phyloP scores from a whole-genome alignment of 2,113 vertebrate species.

The Microcebus griseorufus region DNA sequence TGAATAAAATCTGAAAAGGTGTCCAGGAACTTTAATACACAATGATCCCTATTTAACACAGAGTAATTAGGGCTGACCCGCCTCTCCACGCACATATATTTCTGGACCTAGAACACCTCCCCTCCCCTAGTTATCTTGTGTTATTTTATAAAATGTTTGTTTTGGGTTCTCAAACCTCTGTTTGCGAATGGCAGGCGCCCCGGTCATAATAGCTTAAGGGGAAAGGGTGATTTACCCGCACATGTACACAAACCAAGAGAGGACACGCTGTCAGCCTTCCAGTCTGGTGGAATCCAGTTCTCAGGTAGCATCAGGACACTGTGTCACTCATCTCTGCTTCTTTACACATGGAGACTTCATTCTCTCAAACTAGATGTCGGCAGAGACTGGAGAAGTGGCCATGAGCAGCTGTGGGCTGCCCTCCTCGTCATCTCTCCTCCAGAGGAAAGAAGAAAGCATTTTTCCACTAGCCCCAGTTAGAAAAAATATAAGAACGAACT shows the following conservation, averaged over 20 bases:
- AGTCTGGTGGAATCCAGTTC: background rate
- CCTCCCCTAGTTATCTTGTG: background rate
- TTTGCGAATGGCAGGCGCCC: slow-evolving; percentile 23
- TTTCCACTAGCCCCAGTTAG: background rate
- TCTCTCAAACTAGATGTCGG: background rate
- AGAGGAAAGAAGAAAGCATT: background rate
- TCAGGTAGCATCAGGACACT: background rate
- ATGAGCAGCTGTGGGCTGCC: background rate
- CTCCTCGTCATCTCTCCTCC: background rate
- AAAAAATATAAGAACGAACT: background rate
- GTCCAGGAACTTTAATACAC: background rate
- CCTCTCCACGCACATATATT: background rate
- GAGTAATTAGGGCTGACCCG: background rate
- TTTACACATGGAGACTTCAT: background rate
- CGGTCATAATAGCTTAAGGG: background rate
- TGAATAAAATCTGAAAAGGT: slow-evolving; percentile 16
- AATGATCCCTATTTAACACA: background rate
- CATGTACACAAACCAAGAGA: background rate
- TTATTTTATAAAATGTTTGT: slow-evolving; percentile 42
- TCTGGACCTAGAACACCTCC: background rate
- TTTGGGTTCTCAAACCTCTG: slow-evolving; percentile 47
- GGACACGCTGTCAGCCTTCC: background rate
- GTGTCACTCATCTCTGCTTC: background rate
- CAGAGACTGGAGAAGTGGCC: background rate
- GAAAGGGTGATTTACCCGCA: background rate